Evolutionary conservation across 2,113 vertebrate genomes (phyloP).

Genomic region (Nestor notabilis): DNA sequence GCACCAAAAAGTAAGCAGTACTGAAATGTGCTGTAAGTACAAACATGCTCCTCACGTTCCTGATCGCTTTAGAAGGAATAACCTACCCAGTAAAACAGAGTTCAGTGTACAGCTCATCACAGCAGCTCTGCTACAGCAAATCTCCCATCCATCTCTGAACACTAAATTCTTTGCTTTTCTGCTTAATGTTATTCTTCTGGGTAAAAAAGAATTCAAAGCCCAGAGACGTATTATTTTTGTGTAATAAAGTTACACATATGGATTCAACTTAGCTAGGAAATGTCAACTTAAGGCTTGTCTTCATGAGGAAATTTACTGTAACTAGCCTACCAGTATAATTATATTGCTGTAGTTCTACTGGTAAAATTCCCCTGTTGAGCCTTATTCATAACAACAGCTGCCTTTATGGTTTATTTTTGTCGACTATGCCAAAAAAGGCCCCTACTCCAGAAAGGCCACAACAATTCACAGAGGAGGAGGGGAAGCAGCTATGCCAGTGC

Average conservation of each 20-base stretch:
- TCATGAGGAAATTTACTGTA: conserved; percentile 58
- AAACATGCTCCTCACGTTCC: neutral
- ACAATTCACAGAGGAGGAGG: conserved; percentile 31
- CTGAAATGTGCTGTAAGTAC: neutral
- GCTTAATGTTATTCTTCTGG: conserved; percentile 22
- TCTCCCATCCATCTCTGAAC: neutral
- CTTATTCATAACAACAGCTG: conserved; percentile 44
- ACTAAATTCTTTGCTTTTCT: conserved; percentile 30
- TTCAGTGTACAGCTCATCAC: neutral
- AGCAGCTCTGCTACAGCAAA: neutral
- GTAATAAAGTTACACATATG: conserved; percentile 53
- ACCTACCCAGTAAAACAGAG: neutral
- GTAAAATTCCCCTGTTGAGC: conserved; percentile 55
- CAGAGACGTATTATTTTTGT: conserved; percentile 15
- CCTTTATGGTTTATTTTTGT: conserved; percentile 64
- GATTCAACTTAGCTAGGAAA: conserved; percentile 67
- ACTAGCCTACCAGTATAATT: conserved; percentile 53
- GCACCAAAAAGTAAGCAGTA: neutral
- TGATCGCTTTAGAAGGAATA: neutral
- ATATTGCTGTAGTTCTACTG: conserved; percentile 41
- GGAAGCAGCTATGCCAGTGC: neutral
- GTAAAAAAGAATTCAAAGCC: conserved; percentile 39
- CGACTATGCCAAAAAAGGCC: conserved; percentile 47
- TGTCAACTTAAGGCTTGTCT: conserved; percentile 61
- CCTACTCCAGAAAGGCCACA: conserved; percentile 51